Evolutionary conservation across 2,888 invertebrate species (phyloP).

Genomic region (Sericinus montela): DNA sequence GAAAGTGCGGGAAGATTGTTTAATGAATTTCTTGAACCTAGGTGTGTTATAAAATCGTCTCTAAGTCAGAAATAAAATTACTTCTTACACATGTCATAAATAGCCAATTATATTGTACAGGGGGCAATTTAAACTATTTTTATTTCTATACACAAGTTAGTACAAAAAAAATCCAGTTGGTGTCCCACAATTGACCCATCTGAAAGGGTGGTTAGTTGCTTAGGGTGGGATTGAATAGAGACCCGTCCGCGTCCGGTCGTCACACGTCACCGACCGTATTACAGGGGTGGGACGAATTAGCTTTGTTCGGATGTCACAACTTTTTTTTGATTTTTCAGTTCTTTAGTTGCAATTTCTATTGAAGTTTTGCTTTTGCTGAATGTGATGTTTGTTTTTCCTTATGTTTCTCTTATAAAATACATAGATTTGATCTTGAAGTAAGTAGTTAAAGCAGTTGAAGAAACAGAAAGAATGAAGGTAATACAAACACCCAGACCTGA

Average conservation of each 20-base stretch:
- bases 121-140: conserved; percentile 16
- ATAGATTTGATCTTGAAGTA: too few relatives aligned
- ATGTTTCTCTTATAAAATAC: too few relatives aligned
- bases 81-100: neutral
- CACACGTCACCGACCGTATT: conserved; percentile 39
- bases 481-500: too few relatives aligned
- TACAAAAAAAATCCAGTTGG: conserved; percentile 18
- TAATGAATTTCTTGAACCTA: too few relatives aligned
- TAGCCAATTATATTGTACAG: conserved; percentile 5
- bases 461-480: too few relatives aligned
- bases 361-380: neutral
- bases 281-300: conserved; percentile 33
- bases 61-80: too few relatives aligned
- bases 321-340: conserved; percentile 28
- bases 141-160: conserved; percentile 13
- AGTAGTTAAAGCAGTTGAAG: too few relatives aligned
- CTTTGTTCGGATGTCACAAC: conserved; percentile 27
- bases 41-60: too few relatives aligned
- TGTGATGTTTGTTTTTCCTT: too few relatives aligned
- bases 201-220: conserved; percentile 29
- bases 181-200: conserved; percentile 29
- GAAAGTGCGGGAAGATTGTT: too few relatives aligned
- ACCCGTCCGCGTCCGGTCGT: conserved; percentile 30
- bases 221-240: conserved; percentile 21
- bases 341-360: too few relatives aligned